Conservation (phyloP, 35 echinoderm and acorn worm genomes). For the Lytechinus variegatus region DNA sequence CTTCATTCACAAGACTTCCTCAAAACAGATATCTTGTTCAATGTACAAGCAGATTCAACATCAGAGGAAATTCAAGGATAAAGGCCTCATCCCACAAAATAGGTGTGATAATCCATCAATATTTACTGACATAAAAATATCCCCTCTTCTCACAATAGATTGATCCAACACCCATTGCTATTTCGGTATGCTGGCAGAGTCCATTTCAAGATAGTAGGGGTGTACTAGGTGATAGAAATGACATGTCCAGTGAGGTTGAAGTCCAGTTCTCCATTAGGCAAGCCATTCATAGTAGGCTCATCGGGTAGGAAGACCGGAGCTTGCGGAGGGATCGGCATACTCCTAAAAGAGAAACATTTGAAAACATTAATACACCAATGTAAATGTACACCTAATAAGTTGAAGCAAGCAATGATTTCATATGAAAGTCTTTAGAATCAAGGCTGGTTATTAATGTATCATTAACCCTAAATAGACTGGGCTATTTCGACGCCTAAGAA, state of each 20-base stretch:
- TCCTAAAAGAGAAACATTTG: neutral
- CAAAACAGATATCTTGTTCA: neutral
- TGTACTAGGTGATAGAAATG: constrained; percentile 24
- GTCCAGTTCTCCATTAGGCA: constrained; percentile 21
- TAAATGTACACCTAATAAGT: too few relatives aligned
- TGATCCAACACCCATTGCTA: neutral
- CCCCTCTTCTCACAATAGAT: neutral
- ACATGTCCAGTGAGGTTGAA: constrained; percentile 35
- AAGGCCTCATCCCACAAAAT: neutral
- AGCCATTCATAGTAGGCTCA: neutral
- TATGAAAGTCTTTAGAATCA: too few relatives aligned
- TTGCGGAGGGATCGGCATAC: neutral
- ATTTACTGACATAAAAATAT: neutral
- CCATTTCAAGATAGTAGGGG: neutral
- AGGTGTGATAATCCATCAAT: neutral
- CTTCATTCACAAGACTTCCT: neutral
- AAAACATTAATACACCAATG: neutral
- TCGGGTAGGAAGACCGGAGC: neutral
- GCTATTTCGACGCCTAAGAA: too few relatives aligned
- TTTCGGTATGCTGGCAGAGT: neutral
- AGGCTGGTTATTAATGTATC: too few relatives aligned
- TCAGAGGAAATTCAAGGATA: neutral
- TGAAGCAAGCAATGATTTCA: too few relatives aligned
- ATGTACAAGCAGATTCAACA: neutral
- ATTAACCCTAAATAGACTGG: too few relatives aligned